These are phyloP conservation scores for Silurus meridionalis DNA, from an alignment of 2,113 vertebrate genomes.

Conservation along the genomic window DNA sequence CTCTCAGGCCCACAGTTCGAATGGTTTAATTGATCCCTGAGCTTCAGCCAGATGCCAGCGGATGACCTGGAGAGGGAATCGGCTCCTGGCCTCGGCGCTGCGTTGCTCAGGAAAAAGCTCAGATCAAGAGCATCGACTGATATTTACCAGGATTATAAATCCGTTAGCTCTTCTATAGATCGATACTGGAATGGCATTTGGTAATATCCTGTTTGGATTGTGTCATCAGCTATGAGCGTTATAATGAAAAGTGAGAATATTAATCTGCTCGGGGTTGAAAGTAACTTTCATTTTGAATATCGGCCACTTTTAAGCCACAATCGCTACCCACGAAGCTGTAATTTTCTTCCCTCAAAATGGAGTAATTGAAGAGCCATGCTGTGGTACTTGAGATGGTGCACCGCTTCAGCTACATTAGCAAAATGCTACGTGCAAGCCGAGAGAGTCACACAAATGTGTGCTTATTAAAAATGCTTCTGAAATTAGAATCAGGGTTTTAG, in stretches of 20 bases:
- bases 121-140: neutral
- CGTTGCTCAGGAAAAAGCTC: neutral
- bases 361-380: neutral
- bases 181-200: neutral
- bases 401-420: constrained; percentile 11
- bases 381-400: neutral
- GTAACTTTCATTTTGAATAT: neutral
- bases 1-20: constrained; percentile 45
- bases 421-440: neutral
- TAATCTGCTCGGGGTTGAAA: neutral
- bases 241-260: neutral
- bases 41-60: constrained; percentile 40
- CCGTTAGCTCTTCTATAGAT: neutral
- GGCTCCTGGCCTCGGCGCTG: neutral
- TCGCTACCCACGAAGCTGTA: neutral
- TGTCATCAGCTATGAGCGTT: neutral
- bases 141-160: neutral
- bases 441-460: neutral
- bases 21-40: constrained; percentile 60
- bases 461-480: neutral
- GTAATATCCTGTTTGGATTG: neutral
- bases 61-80: constrained; percentile 23
- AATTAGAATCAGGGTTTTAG: neutral
- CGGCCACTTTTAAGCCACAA: neutral
- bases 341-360: neutral